Evolutionary conservation across 2,888 invertebrate genomes (phyloP).

Genomic region (Amaurobius ferox): DNA sequence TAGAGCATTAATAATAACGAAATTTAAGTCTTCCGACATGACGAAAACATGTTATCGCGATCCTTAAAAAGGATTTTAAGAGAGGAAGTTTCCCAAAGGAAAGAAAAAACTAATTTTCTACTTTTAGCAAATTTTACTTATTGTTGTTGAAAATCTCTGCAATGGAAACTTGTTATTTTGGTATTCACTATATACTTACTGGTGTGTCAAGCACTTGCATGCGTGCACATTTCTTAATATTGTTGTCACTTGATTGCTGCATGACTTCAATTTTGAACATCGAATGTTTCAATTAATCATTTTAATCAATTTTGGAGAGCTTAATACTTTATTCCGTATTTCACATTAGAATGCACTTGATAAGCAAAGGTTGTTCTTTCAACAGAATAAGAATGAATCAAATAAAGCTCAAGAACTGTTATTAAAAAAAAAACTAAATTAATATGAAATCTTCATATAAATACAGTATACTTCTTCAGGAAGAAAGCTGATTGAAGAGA

Average conservation of each 20-base stretch:
- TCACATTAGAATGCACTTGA: background rate
- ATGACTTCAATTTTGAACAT: slow-evolving; percentile 27
- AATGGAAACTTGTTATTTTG: background rate
- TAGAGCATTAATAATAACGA: background rate
- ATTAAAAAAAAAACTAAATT: too few species aligned
- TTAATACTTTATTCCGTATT: slow-evolving; percentile 18
- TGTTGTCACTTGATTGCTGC: background rate
- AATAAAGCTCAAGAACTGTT: too few species aligned
- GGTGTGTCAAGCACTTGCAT: background rate
- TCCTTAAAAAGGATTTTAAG: too few species aligned
- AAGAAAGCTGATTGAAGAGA: too few species aligned
- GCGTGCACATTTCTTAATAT: background rate
- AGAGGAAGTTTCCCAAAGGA: too few species aligned
- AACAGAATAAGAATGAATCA: too few species aligned
- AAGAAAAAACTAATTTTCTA: slow-evolving; percentile 1
- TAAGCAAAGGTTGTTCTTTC: slow-evolving; percentile 14
- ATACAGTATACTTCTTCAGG: too few species aligned
- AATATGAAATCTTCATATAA: too few species aligned
- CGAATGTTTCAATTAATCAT: slow-evolving; percentile 34
- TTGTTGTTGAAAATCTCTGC: background rate
- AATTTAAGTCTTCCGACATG: background rate
- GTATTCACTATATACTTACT: background rate
- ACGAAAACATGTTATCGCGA: too few species aligned
- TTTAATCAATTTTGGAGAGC: slow-evolving; percentile 30
- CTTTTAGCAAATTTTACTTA: slow-evolving; percentile 1